A percentile compares a stretch with the other conserved stretches of the same genome.
Evolutionary conservation across 1,140 invertebrate genomes (phyloP).

Genomic region (Scaptomyza pallida): DNA sequence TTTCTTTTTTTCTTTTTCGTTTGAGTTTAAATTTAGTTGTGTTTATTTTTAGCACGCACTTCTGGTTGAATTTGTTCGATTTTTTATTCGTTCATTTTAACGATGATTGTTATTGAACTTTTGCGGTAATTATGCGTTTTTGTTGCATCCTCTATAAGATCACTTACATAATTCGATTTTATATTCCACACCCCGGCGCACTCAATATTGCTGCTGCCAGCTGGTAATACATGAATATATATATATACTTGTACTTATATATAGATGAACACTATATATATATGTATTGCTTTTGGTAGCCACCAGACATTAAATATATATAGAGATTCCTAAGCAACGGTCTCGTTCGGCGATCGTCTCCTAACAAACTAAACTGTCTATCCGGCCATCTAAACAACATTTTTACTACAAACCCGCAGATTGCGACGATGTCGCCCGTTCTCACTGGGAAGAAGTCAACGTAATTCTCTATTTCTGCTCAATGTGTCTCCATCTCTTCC

Average conservation of each 20-base stretch:
- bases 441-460: constrained; percentile 44
- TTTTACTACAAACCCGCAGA: constrained; percentile 58
- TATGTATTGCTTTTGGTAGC: constrained; percentile 41
- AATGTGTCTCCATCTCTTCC: constrained; percentile 37
- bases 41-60: constrained; percentile 66
- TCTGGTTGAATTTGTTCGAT: constrained; percentile 7
- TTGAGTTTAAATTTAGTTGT: constrained; percentile 58
- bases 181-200: constrained; percentile 65
- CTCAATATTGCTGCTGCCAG: constrained; percentile 73
- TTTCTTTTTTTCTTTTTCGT: constrained; percentile 8
- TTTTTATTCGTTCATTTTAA: constrained; percentile 27
- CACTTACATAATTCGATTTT: constrained; percentile 75
- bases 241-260: constrained; percentile 44
- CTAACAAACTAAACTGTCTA: constrained; percentile 77
- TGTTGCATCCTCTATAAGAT: constrained; percentile 19
- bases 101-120: constrained; percentile 46
- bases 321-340: constrained; percentile 67
- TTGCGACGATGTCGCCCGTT: constrained; percentile 33
- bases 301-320: constrained; percentile 63
- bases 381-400: constrained; percentile 58
- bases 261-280: constrained; percentile 42
- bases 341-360: constrained; percentile 81
- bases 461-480: constrained; percentile 38
- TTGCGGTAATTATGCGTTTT: constrained; percentile 5
- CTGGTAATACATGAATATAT: constrained; percentile 68